A percentile compares a stretch with the other conserved stretches of the same genome.
Conservation (phyloP, 2,113 vertebrate genomes). For the Passer montanus region DNA sequence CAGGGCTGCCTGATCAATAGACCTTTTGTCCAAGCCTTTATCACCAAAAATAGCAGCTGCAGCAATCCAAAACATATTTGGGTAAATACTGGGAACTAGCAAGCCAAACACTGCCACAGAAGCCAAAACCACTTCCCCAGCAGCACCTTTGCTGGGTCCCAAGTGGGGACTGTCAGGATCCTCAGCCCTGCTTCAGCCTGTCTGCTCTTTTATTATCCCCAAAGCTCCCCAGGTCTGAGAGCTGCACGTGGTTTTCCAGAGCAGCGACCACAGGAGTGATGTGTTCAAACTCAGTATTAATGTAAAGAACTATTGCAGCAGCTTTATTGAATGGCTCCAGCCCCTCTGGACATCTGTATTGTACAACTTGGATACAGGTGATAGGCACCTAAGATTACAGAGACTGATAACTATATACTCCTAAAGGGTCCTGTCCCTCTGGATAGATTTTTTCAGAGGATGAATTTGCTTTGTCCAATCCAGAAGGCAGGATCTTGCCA, state of each 20-base stretch:
- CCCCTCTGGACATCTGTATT: conserved; percentile 47
- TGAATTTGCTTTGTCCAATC: conserved; percentile 36
- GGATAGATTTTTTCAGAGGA: conserved; percentile 46
- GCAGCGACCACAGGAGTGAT: background rate
- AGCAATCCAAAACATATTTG: background rate
- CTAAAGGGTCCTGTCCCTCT: conserved; percentile 27
- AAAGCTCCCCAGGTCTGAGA: background rate
- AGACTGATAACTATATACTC: conserved; percentile 26
- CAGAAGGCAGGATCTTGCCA: background rate
- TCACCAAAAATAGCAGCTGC: background rate
- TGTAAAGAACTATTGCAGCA: conserved; percentile 32
- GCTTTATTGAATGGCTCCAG: conserved; percentile 31
- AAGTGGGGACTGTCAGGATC: background rate
- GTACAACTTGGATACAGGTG: conserved; percentile 25
- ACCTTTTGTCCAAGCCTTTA: conserved; percentile 36
- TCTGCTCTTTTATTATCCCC: background rate
- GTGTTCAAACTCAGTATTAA: conserved; percentile 6
- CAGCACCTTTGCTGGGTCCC: background rate
- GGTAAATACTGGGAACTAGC: background rate
- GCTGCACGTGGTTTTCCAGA: background rate
- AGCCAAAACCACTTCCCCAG: background rate
- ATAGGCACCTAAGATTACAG: conserved; percentile 58
- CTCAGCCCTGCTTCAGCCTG: background rate
- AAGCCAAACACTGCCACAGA: background rate
- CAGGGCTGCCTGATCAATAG: background rate